phyloP scores from a whole-genome alignment of 2,113 vertebrate species.

The Xiphorhynchus elegans region DNA sequence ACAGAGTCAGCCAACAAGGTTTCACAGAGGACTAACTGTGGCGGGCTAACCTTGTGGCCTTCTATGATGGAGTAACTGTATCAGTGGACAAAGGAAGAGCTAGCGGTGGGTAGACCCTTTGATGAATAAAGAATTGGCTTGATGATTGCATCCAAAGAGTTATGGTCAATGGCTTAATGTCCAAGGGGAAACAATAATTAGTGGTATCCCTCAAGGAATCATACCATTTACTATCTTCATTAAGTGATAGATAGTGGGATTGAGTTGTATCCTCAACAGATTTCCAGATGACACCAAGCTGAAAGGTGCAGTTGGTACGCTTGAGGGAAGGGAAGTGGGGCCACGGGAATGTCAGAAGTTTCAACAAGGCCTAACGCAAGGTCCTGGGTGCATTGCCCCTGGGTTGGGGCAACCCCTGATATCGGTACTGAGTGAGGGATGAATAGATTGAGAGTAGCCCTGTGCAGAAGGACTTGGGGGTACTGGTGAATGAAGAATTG shows the following conservation, averaged over 20 bases:
- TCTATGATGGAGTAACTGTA: rapidly evolving
- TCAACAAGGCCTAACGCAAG: background rate
- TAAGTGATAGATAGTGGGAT: background rate
- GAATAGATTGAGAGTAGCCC: background rate
- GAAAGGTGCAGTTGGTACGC: background rate
- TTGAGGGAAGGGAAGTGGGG: rapidly evolving
- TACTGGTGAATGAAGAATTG: background rate
- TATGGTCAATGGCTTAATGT: rapidly evolving
- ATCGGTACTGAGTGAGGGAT: rapidly evolving
- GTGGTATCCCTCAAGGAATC: background rate
- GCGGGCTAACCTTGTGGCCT: background rate
- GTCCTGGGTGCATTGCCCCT: background rate
- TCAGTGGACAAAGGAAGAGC: background rate
- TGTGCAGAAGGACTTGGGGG: background rate
- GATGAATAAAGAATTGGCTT: background rate
- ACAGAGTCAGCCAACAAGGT: background rate
- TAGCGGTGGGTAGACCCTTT: background rate
- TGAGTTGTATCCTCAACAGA: background rate
- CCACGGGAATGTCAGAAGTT: rapidly evolving
- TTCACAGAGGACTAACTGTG: background rate
- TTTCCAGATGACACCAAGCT: background rate
- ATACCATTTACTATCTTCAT: background rate
- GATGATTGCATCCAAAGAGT: background rate
- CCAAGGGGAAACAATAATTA: background rate
- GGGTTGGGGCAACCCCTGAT: rapidly evolving